Evolutionary conservation across 2,888 invertebrate genomes (phyloP), one percentile per base, ranked within the genome.

Genomic region (Macrophya annulata): DNA sequence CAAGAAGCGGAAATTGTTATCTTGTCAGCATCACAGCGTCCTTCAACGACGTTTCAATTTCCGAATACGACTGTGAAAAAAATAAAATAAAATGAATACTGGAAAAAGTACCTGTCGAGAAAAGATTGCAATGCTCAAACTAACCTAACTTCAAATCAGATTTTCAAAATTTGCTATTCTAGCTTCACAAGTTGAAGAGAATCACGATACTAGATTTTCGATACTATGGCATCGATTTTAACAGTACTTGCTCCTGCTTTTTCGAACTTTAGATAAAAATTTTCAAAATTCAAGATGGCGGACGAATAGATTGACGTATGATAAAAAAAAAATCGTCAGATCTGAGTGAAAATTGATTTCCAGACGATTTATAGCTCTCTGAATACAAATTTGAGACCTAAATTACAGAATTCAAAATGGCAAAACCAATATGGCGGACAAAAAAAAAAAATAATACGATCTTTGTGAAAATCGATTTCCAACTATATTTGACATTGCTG

Each of bases 1-100:
- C 71, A 12, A 48, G 74, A 74, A 45, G 74, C 74, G 74, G 74
- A 74, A 74, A 45, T 74, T 74, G 74, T 74, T 74, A 74, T 74
- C 74, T 74, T 48, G 43, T 43, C 74, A 74, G n/a, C 43, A 10
- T n/a, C 74, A 25, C 21, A 12, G 45, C 74, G 74, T 74, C 74
- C 74, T 74, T 43, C 43, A 74, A 74, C 43, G 74, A 43, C 45
- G 31, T 74, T 74, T 74, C 74, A 25, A 74, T 74, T 74, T 74
- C 74, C 74, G 74, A 74, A 74, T 48, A 25, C 17, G 45, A 45
- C 74, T 68, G 17, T 31, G 37, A 17, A 37, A 37, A 68, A 31
- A 31, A 31, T 1, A 68, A 37, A 37, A 37, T 37, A 37, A 31
- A 37, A 37, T 5, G 15, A 68, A 12, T 68, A 68, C 17, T 17